Base-by-base conservation (phyloP, 2,797 vertebrate genomes). In the Gadopsis bispinosus region DNA sequence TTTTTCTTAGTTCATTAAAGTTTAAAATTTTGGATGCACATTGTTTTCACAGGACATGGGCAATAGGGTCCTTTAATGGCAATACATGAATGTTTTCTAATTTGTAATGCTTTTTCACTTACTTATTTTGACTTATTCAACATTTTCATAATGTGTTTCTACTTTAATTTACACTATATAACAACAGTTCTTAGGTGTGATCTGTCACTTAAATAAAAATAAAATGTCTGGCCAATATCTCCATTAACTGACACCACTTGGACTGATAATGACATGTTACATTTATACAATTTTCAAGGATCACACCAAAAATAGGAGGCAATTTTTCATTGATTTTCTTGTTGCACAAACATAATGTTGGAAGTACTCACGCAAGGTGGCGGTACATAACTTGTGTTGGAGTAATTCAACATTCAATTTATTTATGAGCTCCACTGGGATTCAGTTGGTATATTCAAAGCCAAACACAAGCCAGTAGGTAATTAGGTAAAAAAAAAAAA, bases 381-480 rank as follows among this genome's bases (percentile, higher is more conserved):
- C 60, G 35, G 47, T 69, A 22, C 11, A 35, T 26, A 50, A 71
- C 13, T 59, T 54, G 20, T 22, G 26, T 53, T 51, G 3, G 47
- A 22, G 47, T 70, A 5, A 72, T 78, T 63, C 35, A 58, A 14
- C 35, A 33, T 50, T 73, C 65, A 20, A 84, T 71, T 71, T 84
- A 78, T 26, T 64, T 61, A 66, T 31, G 33, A 64, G 22, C 7
- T 68, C 73, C 43, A 48, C 22, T 33, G 39, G 1, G 26, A 35
- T 58, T 76, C 22, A 69, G 11, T 22, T 35, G 13, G 13, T 39
- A 6, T n/a, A 8, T 67, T 72, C 26, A 62, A 67, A 73, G 26
- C 13, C 6, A 22, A 62, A 61, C 33, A 17, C 7, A 20, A 47
- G 60, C 35, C 63, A 29, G 5, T 6, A 19, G 56, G n/a, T 62